Base-by-base conservation (phyloP, 2,797 vertebrate species). In the Lutjanus argentimaculatus region DNA sequence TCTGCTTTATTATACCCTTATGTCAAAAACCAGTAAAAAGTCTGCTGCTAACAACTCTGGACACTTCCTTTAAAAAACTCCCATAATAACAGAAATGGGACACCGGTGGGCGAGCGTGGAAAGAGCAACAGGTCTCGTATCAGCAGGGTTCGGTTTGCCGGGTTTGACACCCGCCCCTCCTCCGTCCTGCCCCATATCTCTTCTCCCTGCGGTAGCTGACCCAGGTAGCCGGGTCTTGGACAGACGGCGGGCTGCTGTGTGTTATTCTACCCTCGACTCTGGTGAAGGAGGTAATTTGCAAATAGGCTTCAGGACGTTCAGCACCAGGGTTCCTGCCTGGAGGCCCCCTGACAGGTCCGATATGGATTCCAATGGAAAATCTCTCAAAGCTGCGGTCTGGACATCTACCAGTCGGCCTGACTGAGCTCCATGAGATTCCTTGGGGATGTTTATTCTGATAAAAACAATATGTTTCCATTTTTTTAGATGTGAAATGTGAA, bases 21-120 rank as follows among this genome's bases (percentile, higher is more conserved):
- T 91, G 91, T 94, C 90, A 90, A 78, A 90, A 93, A 75, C 19
- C 79, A 72, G 89, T 88, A 86, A 88, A 93, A 85, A 85, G 69
- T 81, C 74, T 83, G 75, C 73, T 78, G 75, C 84, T 95, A 95
- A 96, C 92, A 89, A 90, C 88, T 94, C 83, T 83, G 79, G 94
- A 95, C 93, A 92, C 68, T 82, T 91, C 61, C 82, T 90, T 83
- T 53, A 79, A 68, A 81, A 89, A 85, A 62, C 43, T 62, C 58
- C 68, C 79, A 72, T 76, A 89, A 75, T 67, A 87, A 81, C 71
- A 88, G 95, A 94, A 95, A 95, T 62, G 76, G 79, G 88, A 94
- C 86, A 91, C 93, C 85, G 0, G 71, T 58, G 79, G 61, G 85
- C 73, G 85, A 82, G 69, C 11, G 8, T 68, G 65, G 67, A 78